Evolutionary conservation across 2,888 invertebrate species (phyloP).

Genomic region (Zootermopsis nevadensis): DNA sequence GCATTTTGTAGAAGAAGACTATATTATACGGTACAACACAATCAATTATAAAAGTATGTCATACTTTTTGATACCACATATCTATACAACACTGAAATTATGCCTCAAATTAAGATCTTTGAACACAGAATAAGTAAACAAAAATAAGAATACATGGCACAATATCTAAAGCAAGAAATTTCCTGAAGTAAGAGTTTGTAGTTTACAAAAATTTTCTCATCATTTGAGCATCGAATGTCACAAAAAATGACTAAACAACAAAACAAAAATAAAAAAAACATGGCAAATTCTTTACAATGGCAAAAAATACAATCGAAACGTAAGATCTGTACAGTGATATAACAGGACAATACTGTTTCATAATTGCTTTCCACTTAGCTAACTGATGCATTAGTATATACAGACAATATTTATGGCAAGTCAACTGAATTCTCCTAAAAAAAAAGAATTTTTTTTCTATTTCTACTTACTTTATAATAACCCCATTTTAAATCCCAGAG

Average conservation of each 20-base stretch:
- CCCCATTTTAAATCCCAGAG: conserved; percentile 39
- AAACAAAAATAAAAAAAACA: conserved; percentile 12
- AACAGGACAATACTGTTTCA: conserved; percentile 38
- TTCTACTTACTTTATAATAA: conserved; percentile 37
- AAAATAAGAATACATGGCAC: conserved; percentile 35
- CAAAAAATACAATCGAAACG: conserved; percentile 41
- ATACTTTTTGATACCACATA: conserved; percentile 18
- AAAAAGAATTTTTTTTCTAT: conserved; percentile 36
- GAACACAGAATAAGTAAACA: conserved; percentile 27
- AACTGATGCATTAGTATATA: conserved; percentile 42
- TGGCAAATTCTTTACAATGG: conserved; percentile 42
- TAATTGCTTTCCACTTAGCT: conserved; percentile 31
- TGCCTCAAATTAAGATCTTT: conserved; percentile 26
- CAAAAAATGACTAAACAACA: conserved; percentile 39
- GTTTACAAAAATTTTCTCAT: conserved; percentile 25
- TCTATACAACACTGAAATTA: conserved; percentile 33
- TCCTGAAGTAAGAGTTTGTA: not conserved
- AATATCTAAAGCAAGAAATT: conserved; percentile 32
- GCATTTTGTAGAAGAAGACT: conserved; percentile 19
- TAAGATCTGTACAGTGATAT: conserved; percentile 43
- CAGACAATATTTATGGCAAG: conserved; percentile 42
- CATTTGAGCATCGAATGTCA: conserved; percentile 37
- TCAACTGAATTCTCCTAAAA: conserved; percentile 26
- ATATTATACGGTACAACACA: conserved; percentile 32
- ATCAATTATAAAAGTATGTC: conserved; percentile 28